A percentile compares a stretch with the other conserved stretches of the same genome.
Conservation (phyloP, 2,888 invertebrate species). For the Drosophila pegasa region DNA sequence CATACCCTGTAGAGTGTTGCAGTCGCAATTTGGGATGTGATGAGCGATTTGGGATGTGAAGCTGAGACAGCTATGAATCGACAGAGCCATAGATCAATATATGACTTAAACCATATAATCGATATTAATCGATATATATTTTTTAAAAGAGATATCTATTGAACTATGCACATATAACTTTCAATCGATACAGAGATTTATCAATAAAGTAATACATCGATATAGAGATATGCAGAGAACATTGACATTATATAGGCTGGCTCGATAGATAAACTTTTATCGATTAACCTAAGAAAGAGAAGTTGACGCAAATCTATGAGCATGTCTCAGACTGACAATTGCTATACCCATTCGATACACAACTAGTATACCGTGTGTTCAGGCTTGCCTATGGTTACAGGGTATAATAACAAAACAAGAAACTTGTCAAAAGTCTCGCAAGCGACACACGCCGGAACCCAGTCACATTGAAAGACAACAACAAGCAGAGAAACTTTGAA, state of each 20-base stretch:
- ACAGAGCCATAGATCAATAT: neutral
- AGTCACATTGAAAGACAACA: slow-evolving; percentile 47
- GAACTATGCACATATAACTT: too few species aligned
- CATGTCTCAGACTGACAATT: too few species aligned
- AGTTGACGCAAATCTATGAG: too few species aligned
- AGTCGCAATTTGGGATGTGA: neutral
- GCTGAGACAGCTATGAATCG: neutral
- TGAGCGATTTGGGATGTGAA: neutral
- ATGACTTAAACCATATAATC: neutral
- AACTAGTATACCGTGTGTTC: neutral
- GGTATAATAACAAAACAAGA: slow-evolving; percentile 31
- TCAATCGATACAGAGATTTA: too few species aligned
- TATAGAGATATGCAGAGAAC: too few species aligned
- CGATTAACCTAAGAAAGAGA: too few species aligned
- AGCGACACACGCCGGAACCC: slow-evolving; percentile 59
- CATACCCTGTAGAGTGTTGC: neutral
- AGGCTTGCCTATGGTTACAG: neutral
- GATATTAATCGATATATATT: too few species aligned
- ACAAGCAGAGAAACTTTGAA: slow-evolving; percentile 45
- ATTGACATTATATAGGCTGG: neutral
- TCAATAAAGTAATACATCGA: too few species aligned
- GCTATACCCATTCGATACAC: too few species aligned
- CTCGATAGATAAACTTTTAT: neutral
- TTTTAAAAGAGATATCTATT: too few species aligned
- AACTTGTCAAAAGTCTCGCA: slow-evolving; percentile 65